Evolutionary conservation across 2,888 invertebrate genomes (phyloP).

Genomic region (Vanessa cardui): DNA sequence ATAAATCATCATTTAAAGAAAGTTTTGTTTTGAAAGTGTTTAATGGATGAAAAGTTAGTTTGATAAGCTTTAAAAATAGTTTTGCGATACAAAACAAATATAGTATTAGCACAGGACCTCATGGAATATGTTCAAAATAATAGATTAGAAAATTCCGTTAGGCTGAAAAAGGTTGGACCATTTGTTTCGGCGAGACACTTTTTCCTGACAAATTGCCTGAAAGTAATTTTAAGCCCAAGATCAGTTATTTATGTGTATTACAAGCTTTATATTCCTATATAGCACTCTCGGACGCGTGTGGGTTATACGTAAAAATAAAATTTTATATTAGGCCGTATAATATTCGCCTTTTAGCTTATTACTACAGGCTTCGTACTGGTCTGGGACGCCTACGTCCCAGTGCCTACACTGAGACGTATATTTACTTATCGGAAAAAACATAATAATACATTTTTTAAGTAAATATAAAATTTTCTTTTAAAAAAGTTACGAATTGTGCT

Average conservation of each 20-base stretch:
- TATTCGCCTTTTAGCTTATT: conserved; percentile 25
- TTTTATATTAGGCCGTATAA: conserved; percentile 31
- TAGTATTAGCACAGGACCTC: conserved; percentile 4
- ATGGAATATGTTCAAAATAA: conserved; percentile 51
- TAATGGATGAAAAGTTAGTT: too few relatives aligned
- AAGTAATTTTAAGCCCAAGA: conserved; percentile 76
- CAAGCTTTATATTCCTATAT: conserved; percentile 43
- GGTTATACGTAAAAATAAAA: conserved; percentile 27
- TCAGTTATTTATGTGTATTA: conserved; percentile 74
- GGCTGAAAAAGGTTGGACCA: conserved; percentile 71
- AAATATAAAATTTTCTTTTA: not conserved
- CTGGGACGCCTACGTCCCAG: not conserved
- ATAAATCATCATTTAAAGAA: too few relatives aligned
- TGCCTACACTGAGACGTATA: not conserved
- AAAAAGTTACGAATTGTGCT: too few relatives aligned
- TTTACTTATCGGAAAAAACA: not conserved
- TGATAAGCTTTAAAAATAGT: too few relatives aligned
- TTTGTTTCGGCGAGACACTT: conserved; percentile 71
- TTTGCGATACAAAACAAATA: not conserved
- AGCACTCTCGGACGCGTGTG: conserved; percentile 32
- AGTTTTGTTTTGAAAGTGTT: too few relatives aligned
- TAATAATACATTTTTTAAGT: not conserved
- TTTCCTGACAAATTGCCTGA: conserved; percentile 77
- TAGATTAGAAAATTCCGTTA: conserved; percentile 70
- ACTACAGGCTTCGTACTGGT: not conserved